Percentiles rank a stretch among this genome's conserved stretches.
These are phyloP conservation scores for Triops cancriformis DNA, from an alignment of 1,140 invertebrate species.

Conservation along the genomic window DNA sequence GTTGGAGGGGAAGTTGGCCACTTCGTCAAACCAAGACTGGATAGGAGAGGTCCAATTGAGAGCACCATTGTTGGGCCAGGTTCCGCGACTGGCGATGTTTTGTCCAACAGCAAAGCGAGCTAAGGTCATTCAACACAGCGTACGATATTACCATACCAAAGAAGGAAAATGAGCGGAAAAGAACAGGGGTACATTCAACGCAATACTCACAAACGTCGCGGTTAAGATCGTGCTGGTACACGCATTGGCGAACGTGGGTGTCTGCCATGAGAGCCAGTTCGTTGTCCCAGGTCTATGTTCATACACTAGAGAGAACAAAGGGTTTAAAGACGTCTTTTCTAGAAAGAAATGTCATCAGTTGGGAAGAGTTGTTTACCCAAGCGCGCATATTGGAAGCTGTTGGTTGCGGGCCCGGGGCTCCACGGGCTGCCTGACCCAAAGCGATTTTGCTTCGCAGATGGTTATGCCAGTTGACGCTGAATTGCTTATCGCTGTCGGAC, in stretches of 20 bases:
- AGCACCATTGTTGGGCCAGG: neutral
- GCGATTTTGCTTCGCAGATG: slow-evolving; percentile 14
- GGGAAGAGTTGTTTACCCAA: too few species aligned
- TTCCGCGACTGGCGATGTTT: neutral
- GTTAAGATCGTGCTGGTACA: slow-evolving; percentile 17
- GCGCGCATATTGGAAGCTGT: slow-evolving; percentile 22
- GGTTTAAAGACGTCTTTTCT: neutral
- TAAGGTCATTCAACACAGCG: too few species aligned
- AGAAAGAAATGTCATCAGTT: too few species aligned
- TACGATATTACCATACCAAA: too few species aligned
- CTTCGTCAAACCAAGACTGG: slow-evolving; percentile 9
- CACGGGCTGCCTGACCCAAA: slow-evolving; percentile 16
- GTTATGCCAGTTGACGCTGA: slow-evolving; percentile 20
- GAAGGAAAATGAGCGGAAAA: neutral
- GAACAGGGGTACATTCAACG: neutral
- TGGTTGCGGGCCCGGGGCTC: slow-evolving; percentile 24
- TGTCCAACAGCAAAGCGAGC: slow-evolving; percentile 19
- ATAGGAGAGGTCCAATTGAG: neutral
- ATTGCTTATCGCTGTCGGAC: neutral
- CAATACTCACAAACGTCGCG: slow-evolving; percentile 24
- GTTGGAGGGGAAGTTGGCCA: neutral
- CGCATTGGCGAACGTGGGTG: slow-evolving; percentile 20
- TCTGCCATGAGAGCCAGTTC: slow-evolving; percentile 24
- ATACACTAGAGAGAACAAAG: neutral
- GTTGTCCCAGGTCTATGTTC: slow-evolving; percentile 22